Percentiles rank a stretch among this genome's conserved stretches.
Evolutionary conservation across 2,113 vertebrate species (phyloP).

Genomic region (Azemiops feae): DNA sequence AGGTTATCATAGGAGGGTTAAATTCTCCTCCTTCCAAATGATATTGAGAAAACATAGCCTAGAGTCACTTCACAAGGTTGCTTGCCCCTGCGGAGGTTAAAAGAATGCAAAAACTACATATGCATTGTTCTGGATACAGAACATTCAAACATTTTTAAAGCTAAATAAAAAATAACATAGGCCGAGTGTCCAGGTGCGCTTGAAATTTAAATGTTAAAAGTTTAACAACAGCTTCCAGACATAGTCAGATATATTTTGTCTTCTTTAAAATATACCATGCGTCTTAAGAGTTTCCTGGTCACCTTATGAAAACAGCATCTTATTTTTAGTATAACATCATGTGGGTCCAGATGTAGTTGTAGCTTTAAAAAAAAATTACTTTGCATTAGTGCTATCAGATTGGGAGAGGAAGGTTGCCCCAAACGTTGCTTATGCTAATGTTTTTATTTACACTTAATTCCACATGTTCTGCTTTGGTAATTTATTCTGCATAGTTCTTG

Average conservation of each 20-base stretch:
- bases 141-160: background rate
- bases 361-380: background rate
- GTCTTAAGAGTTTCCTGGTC: background rate
- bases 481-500: conserved; percentile 27
- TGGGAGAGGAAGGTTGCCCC: background rate
- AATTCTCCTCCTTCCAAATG: background rate
- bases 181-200: background rate
- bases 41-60: background rate
- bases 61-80: background rate
- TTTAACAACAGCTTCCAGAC: background rate
- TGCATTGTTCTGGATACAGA: background rate
- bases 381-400: background rate
- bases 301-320: background rate
- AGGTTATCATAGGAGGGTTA: background rate
- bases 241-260: background rate
- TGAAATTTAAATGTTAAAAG: background rate
- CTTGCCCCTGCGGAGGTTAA: background rate
- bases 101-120: background rate
- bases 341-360: background rate
- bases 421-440: conserved; percentile 5
- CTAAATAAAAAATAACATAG: background rate
- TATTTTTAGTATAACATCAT: background rate
- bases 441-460: conserved; percentile 16
- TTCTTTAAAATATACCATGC: background rate
- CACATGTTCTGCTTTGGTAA: conserved; percentile 3